phyloP scores from a whole-genome alignment of 2,797 vertebrate genomes.

The Lerista edwardsae region DNA sequence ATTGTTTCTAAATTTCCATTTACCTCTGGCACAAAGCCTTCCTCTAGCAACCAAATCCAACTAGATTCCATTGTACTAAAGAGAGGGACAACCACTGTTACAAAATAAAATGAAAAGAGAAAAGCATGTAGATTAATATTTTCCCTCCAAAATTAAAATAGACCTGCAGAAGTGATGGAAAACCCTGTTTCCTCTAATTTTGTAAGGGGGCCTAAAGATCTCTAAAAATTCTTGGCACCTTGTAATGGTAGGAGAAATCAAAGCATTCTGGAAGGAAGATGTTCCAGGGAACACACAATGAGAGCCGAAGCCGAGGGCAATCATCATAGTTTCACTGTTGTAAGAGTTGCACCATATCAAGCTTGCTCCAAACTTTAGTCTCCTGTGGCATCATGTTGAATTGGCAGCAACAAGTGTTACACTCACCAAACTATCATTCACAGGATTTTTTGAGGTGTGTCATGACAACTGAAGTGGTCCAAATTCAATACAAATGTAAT shows the following conservation, averaged over 20 bases:
- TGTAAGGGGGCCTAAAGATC: not conserved
- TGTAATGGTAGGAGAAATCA: too few species aligned
- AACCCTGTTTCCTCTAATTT: not conserved
- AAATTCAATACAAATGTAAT: not conserved
- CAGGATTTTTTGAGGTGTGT: not conserved
- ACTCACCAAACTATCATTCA: not conserved
- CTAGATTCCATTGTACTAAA: not conserved
- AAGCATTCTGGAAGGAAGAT: not conserved
- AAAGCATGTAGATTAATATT: not conserved
- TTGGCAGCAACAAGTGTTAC: not conserved
- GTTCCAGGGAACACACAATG: not conserved
- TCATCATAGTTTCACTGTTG: not conserved
- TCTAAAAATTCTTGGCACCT: not conserved
- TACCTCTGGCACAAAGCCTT: not conserved
- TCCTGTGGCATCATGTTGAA: not conserved
- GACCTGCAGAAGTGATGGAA: not conserved
- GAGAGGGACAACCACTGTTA: not conserved
- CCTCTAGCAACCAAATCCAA: not conserved
- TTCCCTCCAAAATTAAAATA: not conserved
- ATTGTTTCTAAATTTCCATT: not conserved
- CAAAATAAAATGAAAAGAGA: too few species aligned
- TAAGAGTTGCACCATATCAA: not conserved
- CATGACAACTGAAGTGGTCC: not conserved
- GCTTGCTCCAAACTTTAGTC: not conserved
- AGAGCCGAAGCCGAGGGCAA: not conserved